Evolutionary conservation across 2,888 invertebrate species (phyloP), one percentile per base, ranked within the genome.

Genomic region (Melipona beecheii): DNA sequence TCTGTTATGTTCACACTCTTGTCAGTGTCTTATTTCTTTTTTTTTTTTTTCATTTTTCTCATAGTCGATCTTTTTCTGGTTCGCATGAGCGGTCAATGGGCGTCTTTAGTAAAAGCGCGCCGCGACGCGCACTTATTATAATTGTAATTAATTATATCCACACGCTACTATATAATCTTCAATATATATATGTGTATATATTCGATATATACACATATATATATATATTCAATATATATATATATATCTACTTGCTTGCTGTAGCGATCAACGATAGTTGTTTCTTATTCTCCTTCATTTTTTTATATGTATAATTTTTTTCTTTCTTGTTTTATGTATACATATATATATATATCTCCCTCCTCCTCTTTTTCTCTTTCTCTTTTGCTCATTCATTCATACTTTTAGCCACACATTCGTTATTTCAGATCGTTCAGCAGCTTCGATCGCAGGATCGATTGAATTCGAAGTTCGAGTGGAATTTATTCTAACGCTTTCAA

Each of bases 221-320:
- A 31, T 31, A 31, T 31, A 31, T 31, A 31, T 31, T 31, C 31
- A 31, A 31, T 31, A 31, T 31, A 31, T 31, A 31, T 31, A 81
- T 86, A 84, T 87, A 88, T 87, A 87, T 84, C 78, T 88, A 88
- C 86, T 84, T 86, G 81, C 88, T 87, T 88, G 83, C 83, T 87
- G 84, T 87, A 89, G 87, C 89, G 87, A 81, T 86, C 87, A 89
- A 89, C 86, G 87, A 89, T 87, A 87, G 80, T 89, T 86, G 72
- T 81, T 43, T 80, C 76, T 70, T 64, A 68, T 54, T 80, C 31
- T 50, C 75, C 81, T 66, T 36, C 79, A 56, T 81, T 80, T 65
- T 73, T 65, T 73, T 69, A 66, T 80, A 68, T 75, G 71, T 83
- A 85, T 77, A 74, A 68, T 78, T 62, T 78, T 65, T 65, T 72